phyloP scores from a whole-genome alignment of 2,888 invertebrate genomes.

The Zeuzera pyrina region DNA sequence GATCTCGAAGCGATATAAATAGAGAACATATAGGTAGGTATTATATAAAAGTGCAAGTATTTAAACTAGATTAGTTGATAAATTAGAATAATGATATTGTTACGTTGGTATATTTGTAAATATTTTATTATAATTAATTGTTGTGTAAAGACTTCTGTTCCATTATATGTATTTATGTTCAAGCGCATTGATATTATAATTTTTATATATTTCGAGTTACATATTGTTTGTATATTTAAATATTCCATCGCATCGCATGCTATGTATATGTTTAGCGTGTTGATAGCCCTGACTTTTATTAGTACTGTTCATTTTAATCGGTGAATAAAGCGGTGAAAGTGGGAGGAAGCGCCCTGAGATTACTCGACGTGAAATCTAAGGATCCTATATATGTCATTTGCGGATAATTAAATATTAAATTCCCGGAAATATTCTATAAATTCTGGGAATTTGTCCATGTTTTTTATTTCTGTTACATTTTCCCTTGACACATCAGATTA shows the following conservation, averaged over 20 bases:
- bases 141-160: slow-evolving; percentile 60
- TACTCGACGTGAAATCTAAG: too few species aligned
- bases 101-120: slow-evolving; percentile 49
- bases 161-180: slow-evolving; percentile 12
- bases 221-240: slow-evolving; percentile 2
- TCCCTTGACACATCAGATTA: too few species aligned
- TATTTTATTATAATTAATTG: slow-evolving; percentile 46
- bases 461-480: too few species aligned
- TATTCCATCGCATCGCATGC: slow-evolving; percentile 15
- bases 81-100: slow-evolving; percentile 34
- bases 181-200: slow-evolving; percentile 9
- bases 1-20: background rate
- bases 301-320: too few species aligned
- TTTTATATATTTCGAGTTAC: slow-evolving; percentile 5
- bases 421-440: too few species aligned
- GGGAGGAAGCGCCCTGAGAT: too few species aligned
- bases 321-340: too few species aligned
- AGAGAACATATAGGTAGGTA: background rate
- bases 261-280: slow-evolving; percentile 11
- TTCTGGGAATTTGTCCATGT: too few species aligned
- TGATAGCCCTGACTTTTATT: slow-evolving; percentile 11
- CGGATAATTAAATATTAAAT: too few species aligned
- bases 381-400: too few species aligned
- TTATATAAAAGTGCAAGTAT: background rate
- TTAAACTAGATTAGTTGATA: slow-evolving; percentile 11